Conservation (phyloP, 2,888 invertebrate species). For the Coleophora flavipennella region DNA sequence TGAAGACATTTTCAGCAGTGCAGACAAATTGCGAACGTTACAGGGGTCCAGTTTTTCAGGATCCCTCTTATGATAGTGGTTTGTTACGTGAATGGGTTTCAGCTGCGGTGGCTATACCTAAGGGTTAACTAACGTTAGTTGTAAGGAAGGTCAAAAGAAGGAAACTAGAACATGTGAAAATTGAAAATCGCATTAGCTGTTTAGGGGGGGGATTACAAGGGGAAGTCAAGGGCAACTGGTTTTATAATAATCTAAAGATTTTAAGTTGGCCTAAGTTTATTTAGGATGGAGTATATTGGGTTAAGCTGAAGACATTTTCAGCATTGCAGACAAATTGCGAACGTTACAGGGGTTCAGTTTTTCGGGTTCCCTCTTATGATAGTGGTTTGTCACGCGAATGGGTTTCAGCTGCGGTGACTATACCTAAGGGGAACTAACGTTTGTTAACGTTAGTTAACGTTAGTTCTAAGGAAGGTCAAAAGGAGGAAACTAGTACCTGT, state of each 20-base stretch:
- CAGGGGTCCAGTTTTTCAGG: slow-evolving; percentile 64
- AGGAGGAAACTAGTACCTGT: no score
- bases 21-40: slow-evolving; percentile 60
- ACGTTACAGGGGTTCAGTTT: slow-evolving; percentile 66
- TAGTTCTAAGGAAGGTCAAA: no score
- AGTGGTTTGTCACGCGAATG: slow-evolving; percentile 56
- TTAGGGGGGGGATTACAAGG: no score
- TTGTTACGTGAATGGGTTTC: slow-evolving; percentile 32
- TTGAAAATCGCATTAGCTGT: no score
- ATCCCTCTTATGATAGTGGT: slow-evolving; percentile 55
- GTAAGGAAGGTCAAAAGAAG: no score
- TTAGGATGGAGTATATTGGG: slow-evolving; percentile 68
- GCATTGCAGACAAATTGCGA: slow-evolving; percentile 56
- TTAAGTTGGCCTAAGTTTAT: slow-evolving; percentile 70
- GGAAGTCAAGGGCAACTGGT: no score
- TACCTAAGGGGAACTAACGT: no score
- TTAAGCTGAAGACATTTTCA: slow-evolving; percentile 64
- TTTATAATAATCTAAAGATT: no score
- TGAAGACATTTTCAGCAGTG: slow-evolving; percentile 49
- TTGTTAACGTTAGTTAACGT: no score
- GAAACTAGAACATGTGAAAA: no score
- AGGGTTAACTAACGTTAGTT: no score
- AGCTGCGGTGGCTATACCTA: not conserved
- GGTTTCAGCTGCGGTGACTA: slow-evolving; percentile 3
- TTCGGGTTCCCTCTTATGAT: slow-evolving; percentile 57